Evolutionary conservation across 2,797 vertebrate species (phyloP).

Genomic region (Adelosebastes latens): DNA sequence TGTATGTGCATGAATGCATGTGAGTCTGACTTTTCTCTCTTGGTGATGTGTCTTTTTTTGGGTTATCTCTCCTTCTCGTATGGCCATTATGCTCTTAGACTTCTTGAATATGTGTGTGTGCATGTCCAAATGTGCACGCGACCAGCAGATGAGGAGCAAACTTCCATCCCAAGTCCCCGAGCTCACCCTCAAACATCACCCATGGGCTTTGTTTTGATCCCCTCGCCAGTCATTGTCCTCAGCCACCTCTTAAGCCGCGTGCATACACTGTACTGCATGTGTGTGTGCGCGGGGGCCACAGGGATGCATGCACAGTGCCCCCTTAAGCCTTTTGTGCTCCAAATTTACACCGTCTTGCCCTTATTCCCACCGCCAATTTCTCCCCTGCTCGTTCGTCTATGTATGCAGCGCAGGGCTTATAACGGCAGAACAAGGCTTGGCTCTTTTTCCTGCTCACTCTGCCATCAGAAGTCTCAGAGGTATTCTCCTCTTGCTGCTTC

Average conservation of each 20-base stretch:
- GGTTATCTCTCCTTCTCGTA: conserved; percentile 42
- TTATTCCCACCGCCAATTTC: conserved; percentile 76
- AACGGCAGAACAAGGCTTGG: conserved; percentile 67
- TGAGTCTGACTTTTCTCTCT: conserved; percentile 32
- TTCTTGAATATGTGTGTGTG: conserved; percentile 35
- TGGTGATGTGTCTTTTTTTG: conserved; percentile 36
- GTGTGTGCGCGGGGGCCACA: conserved; percentile 43
- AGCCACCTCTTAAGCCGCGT: conserved; percentile 65
- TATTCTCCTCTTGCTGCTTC: conserved; percentile 68
- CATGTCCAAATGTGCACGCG: conserved; percentile 21
- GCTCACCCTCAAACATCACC: conserved; percentile 73
- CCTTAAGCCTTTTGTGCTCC: conserved; percentile 75
- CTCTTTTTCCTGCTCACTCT: conserved; percentile 64
- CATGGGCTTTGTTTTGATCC: conserved; percentile 78
- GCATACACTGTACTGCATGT: conserved; percentile 40
- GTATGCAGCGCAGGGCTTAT: conserved; percentile 63
- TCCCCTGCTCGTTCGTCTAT: conserved; percentile 49
- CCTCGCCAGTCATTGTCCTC: conserved; percentile 64
- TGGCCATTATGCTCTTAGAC: conserved; percentile 48
- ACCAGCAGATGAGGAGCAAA: conserved; percentile 52
- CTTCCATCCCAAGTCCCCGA: conserved; percentile 59
- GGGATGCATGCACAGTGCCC: conserved; percentile 61
- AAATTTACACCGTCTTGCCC: conserved; percentile 73
- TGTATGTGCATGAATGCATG: conserved; percentile 7
- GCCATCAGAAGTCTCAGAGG: conserved; percentile 71